Percentiles rank a stretch among this genome's conserved stretches.
Conservation (phyloP, 2,888 invertebrate genomes). For the Diploptera punctata region DNA sequence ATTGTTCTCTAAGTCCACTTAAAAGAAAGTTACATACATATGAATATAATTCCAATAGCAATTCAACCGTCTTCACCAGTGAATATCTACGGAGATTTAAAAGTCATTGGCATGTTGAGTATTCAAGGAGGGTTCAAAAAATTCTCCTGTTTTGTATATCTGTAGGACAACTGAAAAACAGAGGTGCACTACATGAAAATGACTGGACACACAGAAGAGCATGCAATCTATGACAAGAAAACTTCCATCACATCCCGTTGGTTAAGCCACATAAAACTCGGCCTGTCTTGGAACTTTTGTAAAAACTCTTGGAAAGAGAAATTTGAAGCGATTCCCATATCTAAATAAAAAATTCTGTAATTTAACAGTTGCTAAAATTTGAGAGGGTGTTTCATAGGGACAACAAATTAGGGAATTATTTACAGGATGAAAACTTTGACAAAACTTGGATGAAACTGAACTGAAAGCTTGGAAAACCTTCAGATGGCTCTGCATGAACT, state of each 20-base stretch:
- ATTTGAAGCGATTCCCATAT: neutral
- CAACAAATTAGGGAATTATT: neutral
- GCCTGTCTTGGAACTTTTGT: neutral
- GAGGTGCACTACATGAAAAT: neutral
- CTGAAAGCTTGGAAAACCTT: neutral
- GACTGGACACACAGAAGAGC: neutral
- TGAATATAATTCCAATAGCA: neutral
- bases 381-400: neutral
- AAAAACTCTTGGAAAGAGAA: neutral
- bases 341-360: neutral
- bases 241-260: neutral
- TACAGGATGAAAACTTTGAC: neutral
- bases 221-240: neutral
- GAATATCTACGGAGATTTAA: neutral
- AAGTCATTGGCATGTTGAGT: neutral
- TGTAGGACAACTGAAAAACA: neutral
- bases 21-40: neutral
- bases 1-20: neutral
- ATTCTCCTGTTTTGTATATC: neutral
- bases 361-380: neutral
- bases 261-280: neutral
- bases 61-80: neutral
- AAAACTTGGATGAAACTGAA: neutral
- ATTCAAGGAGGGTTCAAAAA: neutral
- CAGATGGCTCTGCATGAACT: neutral